Percentiles rank a stretch among this genome's conserved stretches.
Conservation (phyloP, 2,888 invertebrate species). For the Agrochola litura region DNA sequence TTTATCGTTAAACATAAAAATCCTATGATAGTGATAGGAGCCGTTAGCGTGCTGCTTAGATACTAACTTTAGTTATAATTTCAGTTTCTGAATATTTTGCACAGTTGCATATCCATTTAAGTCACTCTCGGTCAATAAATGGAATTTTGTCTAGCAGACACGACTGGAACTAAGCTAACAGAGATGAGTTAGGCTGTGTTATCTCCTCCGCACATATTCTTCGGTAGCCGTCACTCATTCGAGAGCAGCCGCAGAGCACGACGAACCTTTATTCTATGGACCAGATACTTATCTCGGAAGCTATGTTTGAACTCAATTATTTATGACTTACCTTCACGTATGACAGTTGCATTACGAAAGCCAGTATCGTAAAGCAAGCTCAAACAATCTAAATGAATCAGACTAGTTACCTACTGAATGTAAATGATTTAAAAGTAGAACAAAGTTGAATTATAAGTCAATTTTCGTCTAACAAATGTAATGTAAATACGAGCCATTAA, state of each 20-base stretch:
- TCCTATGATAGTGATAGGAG: conserved; percentile 67
- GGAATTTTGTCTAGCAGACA: conserved; percentile 10
- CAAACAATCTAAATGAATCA: conserved; percentile 69
- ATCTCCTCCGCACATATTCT: conserved; percentile 54
- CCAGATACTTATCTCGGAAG: conserved; percentile 78
- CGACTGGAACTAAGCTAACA: conserved; percentile 3
- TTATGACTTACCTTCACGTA: conserved; percentile 76
- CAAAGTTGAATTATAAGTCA: conserved; percentile 61
- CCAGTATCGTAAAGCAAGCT: conserved; percentile 69
- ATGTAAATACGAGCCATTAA: conserved; percentile 65
- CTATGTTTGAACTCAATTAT: conserved; percentile 82
- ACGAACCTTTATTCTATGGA: conserved; percentile 71
- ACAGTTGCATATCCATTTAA: background rate
- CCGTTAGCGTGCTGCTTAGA: conserved; percentile 64
- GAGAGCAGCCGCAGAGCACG: conserved; percentile 67
- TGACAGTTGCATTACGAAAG: conserved; percentile 78
- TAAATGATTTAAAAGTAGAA: conserved; percentile 57
- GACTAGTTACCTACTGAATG: conserved; percentile 59
- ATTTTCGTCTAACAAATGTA: conserved; percentile 64
- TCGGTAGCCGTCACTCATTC: conserved; percentile 72
- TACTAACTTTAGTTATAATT: conserved; percentile 33
- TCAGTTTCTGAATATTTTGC: conserved; percentile 18
- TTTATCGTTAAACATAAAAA: conserved; percentile 72
- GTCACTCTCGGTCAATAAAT: background rate
- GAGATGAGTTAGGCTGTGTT: conserved; percentile 22